phyloP scores from a whole-genome alignment of 2,113 vertebrate genomes.

The Cebidichthys violaceus region DNA sequence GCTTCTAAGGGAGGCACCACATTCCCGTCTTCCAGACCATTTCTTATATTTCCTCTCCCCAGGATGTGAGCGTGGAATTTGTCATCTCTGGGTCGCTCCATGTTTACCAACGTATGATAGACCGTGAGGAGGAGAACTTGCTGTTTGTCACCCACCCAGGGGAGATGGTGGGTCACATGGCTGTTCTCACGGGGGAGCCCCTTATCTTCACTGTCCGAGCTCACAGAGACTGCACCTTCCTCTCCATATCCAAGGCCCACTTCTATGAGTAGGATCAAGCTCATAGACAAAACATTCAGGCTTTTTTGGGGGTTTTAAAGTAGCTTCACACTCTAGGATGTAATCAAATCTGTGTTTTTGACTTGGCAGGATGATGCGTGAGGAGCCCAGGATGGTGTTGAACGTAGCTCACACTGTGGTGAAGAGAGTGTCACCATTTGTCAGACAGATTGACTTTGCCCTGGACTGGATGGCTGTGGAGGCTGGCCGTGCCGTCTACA shows the following conservation, averaged over 20 bases:
- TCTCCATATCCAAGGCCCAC: slow-evolving; percentile 93
- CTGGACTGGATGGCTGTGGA: slow-evolving; percentile 98
- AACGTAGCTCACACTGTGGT: slow-evolving; percentile 92
- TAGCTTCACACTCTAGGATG: neutral
- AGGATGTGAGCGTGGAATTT: slow-evolving; percentile 93
- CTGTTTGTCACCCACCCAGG: slow-evolving; percentile 93
- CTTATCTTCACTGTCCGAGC: slow-evolving; percentile 94
- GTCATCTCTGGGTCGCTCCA: slow-evolving; percentile 93
- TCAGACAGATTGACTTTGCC: slow-evolving; percentile 95
- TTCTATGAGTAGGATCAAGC: slow-evolving; percentile 92
- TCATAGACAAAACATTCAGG: neutral
- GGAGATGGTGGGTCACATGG: slow-evolving; percentile 94
- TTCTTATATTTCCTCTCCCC: neutral
- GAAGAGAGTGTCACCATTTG: slow-evolving; percentile 91
- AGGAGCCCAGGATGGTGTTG: slow-evolving; percentile 90
- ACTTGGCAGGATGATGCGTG: slow-evolving; percentile 91
- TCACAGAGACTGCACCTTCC: slow-evolving; percentile 92
- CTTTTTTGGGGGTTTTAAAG: no score
- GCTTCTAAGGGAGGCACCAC: neutral
- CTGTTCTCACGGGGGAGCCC: slow-evolving; percentile 94
- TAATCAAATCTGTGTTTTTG: neutral
- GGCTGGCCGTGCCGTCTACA: slow-evolving; percentile 93
- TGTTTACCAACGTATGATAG: slow-evolving; percentile 92
- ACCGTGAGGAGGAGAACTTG: slow-evolving; percentile 90
- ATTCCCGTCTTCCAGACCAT: neutral